Percentiles rank a stretch among this genome's conserved stretches.
phyloP scores from a whole-genome alignment of 1,140 invertebrate genomes.

The Drosophila paulistorum region DNA sequence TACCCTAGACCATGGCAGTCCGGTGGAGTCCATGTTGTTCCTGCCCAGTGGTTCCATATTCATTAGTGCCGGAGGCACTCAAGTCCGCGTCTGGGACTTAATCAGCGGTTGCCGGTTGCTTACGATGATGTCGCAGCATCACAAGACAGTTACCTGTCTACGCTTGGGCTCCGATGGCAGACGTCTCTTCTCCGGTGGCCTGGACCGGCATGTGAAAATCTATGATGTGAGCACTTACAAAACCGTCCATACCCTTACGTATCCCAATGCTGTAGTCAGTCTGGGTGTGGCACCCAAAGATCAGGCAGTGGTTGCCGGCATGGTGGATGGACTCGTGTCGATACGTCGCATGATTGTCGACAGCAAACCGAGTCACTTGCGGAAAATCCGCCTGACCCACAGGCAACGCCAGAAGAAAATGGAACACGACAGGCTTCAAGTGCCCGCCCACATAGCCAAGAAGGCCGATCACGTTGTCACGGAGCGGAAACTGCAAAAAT shows the following conservation, averaged over 20 bases:
- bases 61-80: constrained; percentile 95
- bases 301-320: constrained; percentile 93
- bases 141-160: constrained; percentile 96
- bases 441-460: constrained; percentile 62
- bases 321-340: constrained; percentile 96
- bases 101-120: constrained; percentile 93
- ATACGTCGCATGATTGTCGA: constrained; percentile 89
- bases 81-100: constrained; percentile 97
- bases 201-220: constrained; percentile 97
- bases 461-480: constrained; percentile 84
- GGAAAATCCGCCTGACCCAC: constrained; percentile 63
- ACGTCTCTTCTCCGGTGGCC: constrained; percentile 93
- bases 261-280: constrained; percentile 95
- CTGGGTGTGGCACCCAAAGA: constrained; percentile 92
- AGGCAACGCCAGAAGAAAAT: constrained; percentile 70
- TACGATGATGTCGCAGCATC: constrained; percentile 91
- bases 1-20: constrained; percentile 93
- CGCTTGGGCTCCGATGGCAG: constrained; percentile 90
- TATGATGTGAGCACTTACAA: constrained; percentile 95
- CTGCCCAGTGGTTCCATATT: constrained; percentile 95
- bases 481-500: constrained; percentile 82
- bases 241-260: constrained; percentile 94
- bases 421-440: background rate
- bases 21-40: constrained; percentile 95
- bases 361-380: constrained; percentile 74